Base-by-base conservation (phyloP, 2,888 invertebrate species). In the Melitaea athalia region DNA sequence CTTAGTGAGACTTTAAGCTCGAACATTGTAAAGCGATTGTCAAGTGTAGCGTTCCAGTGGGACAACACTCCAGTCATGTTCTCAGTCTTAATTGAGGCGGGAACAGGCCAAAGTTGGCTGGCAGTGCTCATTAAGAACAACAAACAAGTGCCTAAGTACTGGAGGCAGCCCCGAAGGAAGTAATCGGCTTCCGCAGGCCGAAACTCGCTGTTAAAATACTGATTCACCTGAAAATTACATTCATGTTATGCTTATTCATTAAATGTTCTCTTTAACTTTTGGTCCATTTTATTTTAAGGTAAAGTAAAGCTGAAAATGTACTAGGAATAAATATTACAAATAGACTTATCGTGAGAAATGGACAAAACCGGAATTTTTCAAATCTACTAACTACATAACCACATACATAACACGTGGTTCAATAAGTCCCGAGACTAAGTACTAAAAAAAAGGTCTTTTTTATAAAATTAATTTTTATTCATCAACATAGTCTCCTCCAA, bases 81-180 rank as follows among this genome's bases (percentile, higher is more conserved):
- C 86, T 86, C 84, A 84, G 90, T 84, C 86, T 89, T 92, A 91
- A 92, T 91, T 91, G 90, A 90, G 87, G 85, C 87, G 85, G 84
- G 84, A 88, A 87, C 88, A 87, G 84, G 80, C 85, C 85, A 78
- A 88, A 91, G 84, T 91, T 88, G 87, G 87, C 87, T 89, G 86
- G 83, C 88, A 81, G 77, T 86, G 88, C 91, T 92, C 92, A 90
- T 92, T 91, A 92, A 88, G 87, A 89, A 88, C 89, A 89, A 88
- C 91, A 89, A 91, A 91, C 91, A 91, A 90, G 85, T 82, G 82
- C 79, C 85, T 90, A 90, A 90, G 91, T 88, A 90, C 88, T 76
- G 72, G 81, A 81, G 84, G 82, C 80, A 80, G 68, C 64, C 80
- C 79, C 79, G 80, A 79, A 81, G 81, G 81, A 86, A 88, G 85